phyloP scores from a whole-genome alignment of 2,113 vertebrate species.

The Anser cygnoides region DNA sequence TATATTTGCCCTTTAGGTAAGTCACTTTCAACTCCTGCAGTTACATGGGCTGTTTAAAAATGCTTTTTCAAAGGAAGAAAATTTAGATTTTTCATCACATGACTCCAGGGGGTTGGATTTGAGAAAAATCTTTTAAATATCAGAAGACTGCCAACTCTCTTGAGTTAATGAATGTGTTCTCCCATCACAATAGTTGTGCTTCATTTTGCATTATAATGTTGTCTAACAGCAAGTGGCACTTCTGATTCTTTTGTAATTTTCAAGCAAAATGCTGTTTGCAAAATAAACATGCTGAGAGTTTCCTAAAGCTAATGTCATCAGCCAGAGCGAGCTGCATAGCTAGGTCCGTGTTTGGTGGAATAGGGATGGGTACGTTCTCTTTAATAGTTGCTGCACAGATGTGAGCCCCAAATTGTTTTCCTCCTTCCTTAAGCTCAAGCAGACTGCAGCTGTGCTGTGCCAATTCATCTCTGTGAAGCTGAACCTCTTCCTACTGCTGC shows the following conservation, averaged over 20 bases:
- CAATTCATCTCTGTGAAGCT: conserved; percentile 8
- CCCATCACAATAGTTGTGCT: conserved; percentile 63
- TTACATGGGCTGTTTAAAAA: neutral
- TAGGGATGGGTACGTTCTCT: neutral
- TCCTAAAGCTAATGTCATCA: conserved; percentile 42
- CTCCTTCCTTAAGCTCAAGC: conserved; percentile 19
- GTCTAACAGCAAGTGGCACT: conserved; percentile 71
- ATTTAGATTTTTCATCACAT: neutral
- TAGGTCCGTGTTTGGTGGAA: neutral
- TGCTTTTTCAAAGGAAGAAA: neutral
- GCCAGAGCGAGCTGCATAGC: conserved; percentile 7
- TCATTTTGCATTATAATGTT: conserved; percentile 67
- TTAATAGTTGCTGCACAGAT: conserved; percentile 5
- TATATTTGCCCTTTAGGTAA: neutral
- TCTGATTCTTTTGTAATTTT: conserved; percentile 67
- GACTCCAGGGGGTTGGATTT: neutral
- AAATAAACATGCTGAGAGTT: conserved; percentile 60
- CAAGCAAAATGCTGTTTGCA: conserved; percentile 58
- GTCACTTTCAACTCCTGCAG: neutral
- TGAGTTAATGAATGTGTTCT: conserved; percentile 66
- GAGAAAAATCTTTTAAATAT: conserved; percentile 34
- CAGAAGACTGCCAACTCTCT: conserved; percentile 61
- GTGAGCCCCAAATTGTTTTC: conserved; percentile 19
- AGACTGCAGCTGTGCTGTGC: conserved; percentile 10
- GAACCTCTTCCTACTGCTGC: neutral